Evolutionary conservation across 2,888 invertebrate genomes (phyloP), one percentile per base, ranked within the genome.

Genomic region (Euspilapteryx auroguttella): DNA sequence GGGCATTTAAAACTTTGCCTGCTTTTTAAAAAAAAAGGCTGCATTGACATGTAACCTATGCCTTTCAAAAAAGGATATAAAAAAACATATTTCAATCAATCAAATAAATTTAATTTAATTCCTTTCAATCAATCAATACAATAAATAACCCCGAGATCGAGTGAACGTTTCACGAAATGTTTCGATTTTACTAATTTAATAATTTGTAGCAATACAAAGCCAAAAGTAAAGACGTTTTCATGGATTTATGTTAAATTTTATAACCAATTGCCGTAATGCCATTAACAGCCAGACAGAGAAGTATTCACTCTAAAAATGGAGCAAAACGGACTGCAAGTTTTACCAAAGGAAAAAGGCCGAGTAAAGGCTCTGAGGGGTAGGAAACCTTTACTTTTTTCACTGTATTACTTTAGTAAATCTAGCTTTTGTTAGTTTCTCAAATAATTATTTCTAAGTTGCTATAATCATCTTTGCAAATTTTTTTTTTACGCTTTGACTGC

Each of bases 271-370:
- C 20, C 20, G 4, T 37, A 42, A 75, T 73, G 73, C 65, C 73
- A 27, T 40, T 73, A 25, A 71, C 71, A 35, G 66, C 61, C 17
- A 55, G 73, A 32, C 73, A 73, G 47, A 45, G 73, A 34, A 71
- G 64, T 47, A 65, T 71, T 38, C 62, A 69, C 36, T 64, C 57
- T 41, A 73, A 69, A 50, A 71, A 65, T 54, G 65, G 58, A 26
- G 49, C 61, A 21, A 75, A 69, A 57, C 53, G 65, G 40, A 38
- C 56, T 12, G 35, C 50, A 30, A 71, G 65, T 49, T 57, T 71
- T 32, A 63, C 39, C 42, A 68, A 66, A 54, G 63, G 63, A 36
- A 64, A 61, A 32, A 37, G 36, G 35, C 32, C 36, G 29, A 50
- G 63, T 36, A 68, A 59, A 55, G 40, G 48, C 20, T 59, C 47